Percentiles rank a stretch among this genome's conserved stretches.
phyloP scores from a whole-genome alignment of 2,113 vertebrate genomes.

The Bathybates hornii region DNA sequence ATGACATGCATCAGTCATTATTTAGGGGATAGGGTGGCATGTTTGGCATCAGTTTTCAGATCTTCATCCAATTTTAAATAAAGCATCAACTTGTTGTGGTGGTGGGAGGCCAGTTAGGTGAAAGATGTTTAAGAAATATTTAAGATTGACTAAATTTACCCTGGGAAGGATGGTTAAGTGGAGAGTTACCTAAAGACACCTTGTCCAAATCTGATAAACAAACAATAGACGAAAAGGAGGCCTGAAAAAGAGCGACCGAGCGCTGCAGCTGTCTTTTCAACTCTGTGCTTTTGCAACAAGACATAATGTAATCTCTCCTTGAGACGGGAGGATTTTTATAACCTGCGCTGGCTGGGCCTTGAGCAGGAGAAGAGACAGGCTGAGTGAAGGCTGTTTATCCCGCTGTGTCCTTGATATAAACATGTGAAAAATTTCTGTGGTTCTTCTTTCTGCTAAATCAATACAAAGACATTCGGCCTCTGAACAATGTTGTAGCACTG shows the following conservation, averaged over 20 bases:
- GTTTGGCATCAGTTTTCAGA: not conserved
- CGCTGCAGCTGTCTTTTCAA: slow-evolving; percentile 41
- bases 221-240: slow-evolving; percentile 14
- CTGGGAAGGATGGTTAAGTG: not conserved
- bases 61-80: not conserved
- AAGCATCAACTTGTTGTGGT: not conserved
- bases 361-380: slow-evolving; percentile 61
- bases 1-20: not conserved
- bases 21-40: not conserved
- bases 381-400: slow-evolving; percentile 70
- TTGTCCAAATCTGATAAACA: slow-evolving; percentile 24
- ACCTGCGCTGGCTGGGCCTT: slow-evolving; percentile 62
- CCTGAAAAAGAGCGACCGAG: slow-evolving; percentile 14
- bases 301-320: slow-evolving; percentile 73
- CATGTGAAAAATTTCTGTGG: slow-evolving; percentile 68
- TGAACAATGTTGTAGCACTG: slow-evolving; percentile 47
- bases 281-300: slow-evolving; percentile 62
- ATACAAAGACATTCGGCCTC: slow-evolving; percentile 63
- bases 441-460: slow-evolving; percentile 62
- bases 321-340: slow-evolving; percentile 68
- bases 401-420: slow-evolving; percentile 67
- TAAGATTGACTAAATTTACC: not conserved
- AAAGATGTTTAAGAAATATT: not conserved
- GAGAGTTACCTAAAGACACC: not conserved
- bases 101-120: not conserved